These are phyloP conservation scores for Arctopsyche grandis DNA, from an alignment of 1,140 invertebrate species.

Conservation along the genomic window DNA sequence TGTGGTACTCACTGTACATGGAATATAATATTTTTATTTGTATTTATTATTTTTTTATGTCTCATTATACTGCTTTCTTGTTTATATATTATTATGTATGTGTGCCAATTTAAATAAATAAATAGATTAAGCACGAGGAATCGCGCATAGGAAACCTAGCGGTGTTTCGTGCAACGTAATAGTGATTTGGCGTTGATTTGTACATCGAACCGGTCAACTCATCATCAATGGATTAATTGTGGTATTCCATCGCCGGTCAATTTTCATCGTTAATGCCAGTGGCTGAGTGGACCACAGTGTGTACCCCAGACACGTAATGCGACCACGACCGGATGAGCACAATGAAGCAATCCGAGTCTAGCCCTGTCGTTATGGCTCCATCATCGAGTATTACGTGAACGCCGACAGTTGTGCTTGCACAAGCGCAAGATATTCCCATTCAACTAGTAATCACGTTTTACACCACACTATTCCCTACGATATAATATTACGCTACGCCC, in stretches of 20 bases:
- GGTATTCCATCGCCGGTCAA: background rate
- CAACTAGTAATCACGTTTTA: too few species aligned
- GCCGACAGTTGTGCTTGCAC: too few species aligned
- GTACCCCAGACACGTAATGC: background rate
- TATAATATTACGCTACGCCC: too few species aligned
- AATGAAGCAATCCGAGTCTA: slow-evolving; percentile 33
- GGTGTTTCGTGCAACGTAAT: too few species aligned
- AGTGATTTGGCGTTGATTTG: background rate
- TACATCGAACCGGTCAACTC: background rate
- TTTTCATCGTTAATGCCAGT: slow-evolving; percentile 1
- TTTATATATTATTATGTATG: too few species aligned
- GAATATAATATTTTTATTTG: too few species aligned
- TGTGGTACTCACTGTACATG: too few species aligned
- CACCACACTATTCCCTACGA: too few species aligned
- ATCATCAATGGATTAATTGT: slow-evolving; percentile 29
- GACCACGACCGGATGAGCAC: slow-evolving; percentile 13
- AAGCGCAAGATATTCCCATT: too few species aligned
- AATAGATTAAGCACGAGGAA: background rate
- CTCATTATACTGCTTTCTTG: too few species aligned
- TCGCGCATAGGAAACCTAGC: background rate
- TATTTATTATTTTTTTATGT: too few species aligned
- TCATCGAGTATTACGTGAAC: background rate
- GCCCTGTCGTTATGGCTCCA: background rate
- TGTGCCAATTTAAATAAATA: too few species aligned
- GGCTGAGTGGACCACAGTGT: background rate